A percentile compares a stretch with the other conserved stretches of the same genome.
Conservation (phyloP, 2,797 vertebrate genomes). For the Hephaestus fuliginosus region DNA sequence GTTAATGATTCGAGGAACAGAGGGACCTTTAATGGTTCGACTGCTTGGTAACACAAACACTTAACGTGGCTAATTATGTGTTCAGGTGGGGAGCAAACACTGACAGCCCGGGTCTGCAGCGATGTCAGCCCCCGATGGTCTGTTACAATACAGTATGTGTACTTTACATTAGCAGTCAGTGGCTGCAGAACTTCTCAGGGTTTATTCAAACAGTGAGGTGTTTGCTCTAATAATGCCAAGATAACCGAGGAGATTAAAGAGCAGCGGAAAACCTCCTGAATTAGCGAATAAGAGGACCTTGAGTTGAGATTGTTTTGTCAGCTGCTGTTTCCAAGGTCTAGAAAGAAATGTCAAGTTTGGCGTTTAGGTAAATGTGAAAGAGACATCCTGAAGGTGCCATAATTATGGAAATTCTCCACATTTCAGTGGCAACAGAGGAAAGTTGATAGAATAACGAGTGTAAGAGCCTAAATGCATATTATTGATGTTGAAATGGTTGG, state of each 20-base stretch:
- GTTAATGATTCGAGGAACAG: slow-evolving; percentile 46
- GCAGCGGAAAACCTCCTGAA: neutral
- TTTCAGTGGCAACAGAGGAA: neutral
- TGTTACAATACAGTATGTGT: slow-evolving; percentile 29
- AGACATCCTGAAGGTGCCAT: neutral
- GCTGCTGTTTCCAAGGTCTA: neutral
- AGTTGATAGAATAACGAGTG: neutral
- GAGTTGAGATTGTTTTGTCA: neutral
- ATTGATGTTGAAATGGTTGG: too few species aligned
- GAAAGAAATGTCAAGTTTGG: neutral
- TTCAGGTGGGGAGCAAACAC: slow-evolving; percentile 46
- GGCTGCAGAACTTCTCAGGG: slow-evolving; percentile 3
- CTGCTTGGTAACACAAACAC: slow-evolving; percentile 47
- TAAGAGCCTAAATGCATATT: too few species aligned
- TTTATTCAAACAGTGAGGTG: slow-evolving; percentile 48
- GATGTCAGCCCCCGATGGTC: slow-evolving; percentile 11
- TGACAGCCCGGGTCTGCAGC: neutral
- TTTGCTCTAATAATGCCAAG: slow-evolving; percentile 36
- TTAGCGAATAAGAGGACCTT: neutral
- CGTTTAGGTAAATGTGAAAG: neutral
- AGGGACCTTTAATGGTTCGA: slow-evolving; percentile 12
- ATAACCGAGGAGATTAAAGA: slow-evolving; percentile 28
- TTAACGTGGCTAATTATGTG: slow-evolving; percentile 22
- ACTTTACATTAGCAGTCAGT: slow-evolving; percentile 38
- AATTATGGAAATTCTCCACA: neutral